Evolutionary conservation across 2,888 invertebrate species (phyloP), one percentile per base, ranked within the genome.

Genomic region (Thecophora atra): DNA sequence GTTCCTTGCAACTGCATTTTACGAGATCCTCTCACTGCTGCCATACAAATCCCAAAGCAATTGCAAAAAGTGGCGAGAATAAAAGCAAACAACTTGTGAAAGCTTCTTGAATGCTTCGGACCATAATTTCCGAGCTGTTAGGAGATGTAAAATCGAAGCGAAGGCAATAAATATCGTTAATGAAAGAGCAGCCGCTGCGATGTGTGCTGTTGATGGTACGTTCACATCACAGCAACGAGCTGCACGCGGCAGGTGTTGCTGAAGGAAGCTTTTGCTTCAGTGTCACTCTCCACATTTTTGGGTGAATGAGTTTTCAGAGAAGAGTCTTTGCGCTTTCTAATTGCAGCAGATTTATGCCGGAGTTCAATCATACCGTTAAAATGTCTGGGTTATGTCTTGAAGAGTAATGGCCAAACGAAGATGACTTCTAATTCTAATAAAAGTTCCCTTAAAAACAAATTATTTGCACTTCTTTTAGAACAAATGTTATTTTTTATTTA

Each of bases 21-120:
- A 58, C 13, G 54, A 58, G 58, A 58, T 58, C 24, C 56, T 58
- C 28, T 11, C 58, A 58, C 58, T 58, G 37, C 58, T 6, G 26
- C 26, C 21, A 21, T 28, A 28, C 15, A 58, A 28, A 58, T 28
- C 58, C 58, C 15, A 58, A 28, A 58, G 13, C 28, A 26, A n/a
- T n/a, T 13, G 28, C 28, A 58, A 58, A 58, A 24, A 26, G 5
- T 21, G 5, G 17, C 2, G 5, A 54, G 24, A 54, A 54, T 54
- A 28, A 58, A 58, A 28, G 24, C 24, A 58, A 24, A 28, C 8
- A 58, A 28, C 58, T 58, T 58, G 58, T 24, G 58, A 58, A 58
- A 58, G 58, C 58, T 58, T 58, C 58, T 58, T 28, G 15, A 47
- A 47, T 47, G 47, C n/a, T 15, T 47, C 17, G 47, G 11, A 11